A percentile compares a stretch with the other conserved stretches of the same genome.
Conservation (phyloP, 2,888 invertebrate species). For the Ectobius pallidus region DNA sequence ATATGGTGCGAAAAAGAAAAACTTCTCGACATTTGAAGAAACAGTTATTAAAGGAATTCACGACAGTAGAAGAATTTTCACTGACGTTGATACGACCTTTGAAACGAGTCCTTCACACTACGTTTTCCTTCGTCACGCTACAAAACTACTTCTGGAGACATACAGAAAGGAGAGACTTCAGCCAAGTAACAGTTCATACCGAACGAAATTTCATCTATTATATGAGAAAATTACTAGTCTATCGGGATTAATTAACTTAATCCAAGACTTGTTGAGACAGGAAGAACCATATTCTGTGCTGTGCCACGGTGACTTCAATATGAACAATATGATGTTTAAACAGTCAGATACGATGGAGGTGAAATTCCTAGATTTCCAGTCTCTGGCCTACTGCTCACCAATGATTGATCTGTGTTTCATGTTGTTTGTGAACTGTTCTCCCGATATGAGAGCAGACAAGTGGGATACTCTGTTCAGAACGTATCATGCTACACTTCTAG, state of each 20-base stretch:
- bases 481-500: constrained; percentile 45
- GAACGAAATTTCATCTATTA: too few species aligned
- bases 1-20: constrained; percentile 39
- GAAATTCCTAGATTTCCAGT: constrained; percentile 43
- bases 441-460: constrained; percentile 47
- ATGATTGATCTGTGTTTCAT: constrained; percentile 52
- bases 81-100: too few species aligned
- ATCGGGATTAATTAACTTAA: constrained; percentile 45
- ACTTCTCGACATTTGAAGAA: neutral
- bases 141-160: neutral
- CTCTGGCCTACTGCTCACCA: constrained; percentile 49
- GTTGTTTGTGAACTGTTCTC: constrained; percentile 51
- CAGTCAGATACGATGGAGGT: constrained; percentile 44
- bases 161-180: neutral
- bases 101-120: neutral
- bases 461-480: constrained; percentile 47
- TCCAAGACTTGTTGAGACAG: constrained; percentile 1
- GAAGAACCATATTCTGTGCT: constrained; percentile 47
- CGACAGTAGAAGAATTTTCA: neutral
- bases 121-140: neutral
- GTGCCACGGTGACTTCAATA: constrained; percentile 54
- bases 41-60: neutral
- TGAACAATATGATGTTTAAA: constrained; percentile 53
- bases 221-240: constrained; percentile 33
- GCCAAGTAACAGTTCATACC: neutral